Evolutionary conservation across 2,888 invertebrate genomes (phyloP).

Genomic region (Meteorus cinctellus): DNA sequence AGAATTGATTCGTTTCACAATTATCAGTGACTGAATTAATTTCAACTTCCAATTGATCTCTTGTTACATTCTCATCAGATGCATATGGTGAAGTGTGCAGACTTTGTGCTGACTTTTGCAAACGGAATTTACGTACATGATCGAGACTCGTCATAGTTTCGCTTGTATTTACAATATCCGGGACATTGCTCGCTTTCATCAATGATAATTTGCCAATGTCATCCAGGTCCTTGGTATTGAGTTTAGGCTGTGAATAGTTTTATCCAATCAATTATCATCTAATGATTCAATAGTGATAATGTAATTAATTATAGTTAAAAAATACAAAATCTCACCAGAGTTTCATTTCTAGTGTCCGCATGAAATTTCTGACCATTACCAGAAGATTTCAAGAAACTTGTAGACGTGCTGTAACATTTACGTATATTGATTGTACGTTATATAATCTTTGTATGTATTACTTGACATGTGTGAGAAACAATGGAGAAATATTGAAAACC

Average conservation of each 20-base stretch:
- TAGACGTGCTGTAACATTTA: conserved; percentile 43
- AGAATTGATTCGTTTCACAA: background rate
- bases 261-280: background rate
- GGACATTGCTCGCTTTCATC: conserved; percentile 44
- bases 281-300: background rate
- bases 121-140: conserved; percentile 62
- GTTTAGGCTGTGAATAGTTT: conserved; percentile 50
- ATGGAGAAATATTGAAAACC: conserved; percentile 45
- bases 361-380: conserved; percentile 54
- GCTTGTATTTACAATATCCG: conserved; percentile 46
- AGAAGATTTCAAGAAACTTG: conserved; percentile 54
- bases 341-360: conserved; percentile 52
- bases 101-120: conserved; percentile 58
- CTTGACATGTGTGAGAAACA: background rate
- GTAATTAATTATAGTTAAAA: background rate
- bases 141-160: conserved; percentile 64
- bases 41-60: background rate
- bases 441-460: background rate
- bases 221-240: conserved; percentile 52
- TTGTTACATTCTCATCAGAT: conserved; percentile 35
- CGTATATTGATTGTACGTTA: background rate
- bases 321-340: conserved; percentile 55
- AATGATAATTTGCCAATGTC: conserved; percentile 49
- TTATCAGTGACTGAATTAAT: background rate
- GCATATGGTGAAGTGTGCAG: conserved; percentile 46